A percentile compares a stretch with the other conserved stretches of the same genome.
These are phyloP conservation scores for Bubo blakistoni DNA, from an alignment of 2,113 vertebrate genomes.

Conservation along the genomic window DNA sequence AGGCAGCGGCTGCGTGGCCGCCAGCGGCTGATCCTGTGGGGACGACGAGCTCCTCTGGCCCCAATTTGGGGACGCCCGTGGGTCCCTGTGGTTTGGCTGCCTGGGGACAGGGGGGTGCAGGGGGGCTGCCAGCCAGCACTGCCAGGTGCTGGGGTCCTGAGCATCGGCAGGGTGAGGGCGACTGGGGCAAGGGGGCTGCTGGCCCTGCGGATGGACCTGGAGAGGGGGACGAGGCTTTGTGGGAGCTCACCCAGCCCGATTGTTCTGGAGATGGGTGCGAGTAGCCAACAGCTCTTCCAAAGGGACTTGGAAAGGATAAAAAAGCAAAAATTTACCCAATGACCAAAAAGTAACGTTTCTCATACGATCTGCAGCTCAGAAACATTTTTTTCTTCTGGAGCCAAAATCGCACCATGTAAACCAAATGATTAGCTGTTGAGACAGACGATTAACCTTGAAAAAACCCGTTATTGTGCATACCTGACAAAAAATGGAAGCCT, in stretches of 20 bases:
- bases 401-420: too few species aligned
- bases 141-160: neutral
- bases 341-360: too few species aligned
- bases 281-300: neutral
- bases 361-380: too few species aligned
- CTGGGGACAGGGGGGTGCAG: fast-evolving
- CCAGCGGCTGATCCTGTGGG: fast-evolving
- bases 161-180: neutral
- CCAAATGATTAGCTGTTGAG: too few species aligned
- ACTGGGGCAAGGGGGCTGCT: neutral
- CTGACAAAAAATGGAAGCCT: too few species aligned
- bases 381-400: too few species aligned
- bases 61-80: fast-evolving
- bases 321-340: too few species aligned
- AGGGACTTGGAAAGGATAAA: too few species aligned
- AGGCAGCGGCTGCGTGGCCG: neutral
- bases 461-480: too few species aligned
- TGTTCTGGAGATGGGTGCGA: neutral
- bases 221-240: fast-evolving
- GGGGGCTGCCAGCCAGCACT: too few species aligned
- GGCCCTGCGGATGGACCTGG: neutral
- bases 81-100: neutral
- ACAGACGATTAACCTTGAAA: too few species aligned
- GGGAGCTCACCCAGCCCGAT: neutral
- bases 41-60: fast-evolving